Conservation (phyloP, 2,113 vertebrate genomes). For the Salvelinus sp. region DNA sequence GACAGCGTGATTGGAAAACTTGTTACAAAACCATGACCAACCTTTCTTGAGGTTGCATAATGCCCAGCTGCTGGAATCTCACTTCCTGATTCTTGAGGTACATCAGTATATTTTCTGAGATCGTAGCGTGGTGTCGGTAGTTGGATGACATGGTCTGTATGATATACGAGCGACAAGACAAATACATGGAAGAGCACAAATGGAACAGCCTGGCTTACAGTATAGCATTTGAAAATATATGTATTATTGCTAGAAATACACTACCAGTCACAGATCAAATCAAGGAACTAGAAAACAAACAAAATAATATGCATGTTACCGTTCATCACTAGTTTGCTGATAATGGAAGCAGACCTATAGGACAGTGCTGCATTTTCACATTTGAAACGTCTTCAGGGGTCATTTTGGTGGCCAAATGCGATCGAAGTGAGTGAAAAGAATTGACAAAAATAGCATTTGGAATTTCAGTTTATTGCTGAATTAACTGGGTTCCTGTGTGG, state of each 20-base stretch:
- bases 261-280: too few species aligned
- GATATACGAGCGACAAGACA: neutral
- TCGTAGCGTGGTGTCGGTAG: slow-evolving; percentile 51
- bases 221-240: neutral
- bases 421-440: slow-evolving; percentile 29
- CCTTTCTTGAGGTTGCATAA: slow-evolving; percentile 48
- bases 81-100: slow-evolving; percentile 53
- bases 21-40: slow-evolving; percentile 21
- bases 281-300: neutral
- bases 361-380: slow-evolving; percentile 45
- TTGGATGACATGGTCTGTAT: slow-evolving; percentile 15
- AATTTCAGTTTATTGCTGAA: neutral
- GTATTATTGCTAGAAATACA: neutral
- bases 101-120: slow-evolving; percentile 38
- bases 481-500: too few species aligned
- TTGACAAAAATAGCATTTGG: slow-evolving; percentile 2
- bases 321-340: slow-evolving; percentile 50
- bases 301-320: slow-evolving; percentile 36
- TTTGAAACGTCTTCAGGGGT: slow-evolving; percentile 44
- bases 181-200: neutral
- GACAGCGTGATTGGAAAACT: neutral
- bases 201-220: neutral
- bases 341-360: slow-evolving; percentile 46
- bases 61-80: slow-evolving; percentile 54
- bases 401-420: slow-evolving; percentile 24